phyloP scores from a whole-genome alignment of 2,113 vertebrate genomes.

The Stigmatopora nigra region DNA sequence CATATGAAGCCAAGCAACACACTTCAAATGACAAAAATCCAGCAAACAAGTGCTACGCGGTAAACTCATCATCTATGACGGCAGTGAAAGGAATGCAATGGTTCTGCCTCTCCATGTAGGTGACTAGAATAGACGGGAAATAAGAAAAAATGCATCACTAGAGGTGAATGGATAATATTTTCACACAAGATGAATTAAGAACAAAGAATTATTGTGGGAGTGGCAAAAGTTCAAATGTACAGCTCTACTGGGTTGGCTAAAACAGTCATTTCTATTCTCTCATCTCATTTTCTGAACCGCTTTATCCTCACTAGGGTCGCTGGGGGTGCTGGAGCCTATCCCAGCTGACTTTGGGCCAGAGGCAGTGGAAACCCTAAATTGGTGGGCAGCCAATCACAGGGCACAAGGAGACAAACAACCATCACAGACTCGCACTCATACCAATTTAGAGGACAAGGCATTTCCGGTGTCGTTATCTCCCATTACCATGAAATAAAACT shows the following conservation, averaged over 20 bases:
- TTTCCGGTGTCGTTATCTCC: neutral
- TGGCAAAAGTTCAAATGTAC: neutral
- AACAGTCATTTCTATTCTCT: constrained; percentile 43
- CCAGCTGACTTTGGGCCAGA: no score
- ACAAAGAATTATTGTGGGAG: neutral
- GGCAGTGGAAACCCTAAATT: no score
- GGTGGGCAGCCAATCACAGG: no score
- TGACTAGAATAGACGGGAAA: neutral
- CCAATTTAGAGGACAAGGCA: no score
- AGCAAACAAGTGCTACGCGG: neutral
- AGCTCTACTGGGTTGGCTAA: constrained; percentile 5
- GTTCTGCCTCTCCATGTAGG: neutral
- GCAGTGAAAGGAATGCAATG: neutral
- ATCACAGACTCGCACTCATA: no score
- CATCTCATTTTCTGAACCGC: no score
- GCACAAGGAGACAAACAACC: no score
- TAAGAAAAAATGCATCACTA: neutral
- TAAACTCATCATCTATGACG: neutral
- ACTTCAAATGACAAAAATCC: neutral
- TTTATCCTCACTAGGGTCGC: no score
- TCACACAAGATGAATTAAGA: neutral
- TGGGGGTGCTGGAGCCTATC: no score
- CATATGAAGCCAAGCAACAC: neutral
- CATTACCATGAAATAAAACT: neutral
- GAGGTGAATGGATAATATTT: neutral